Evolutionary conservation across 1,140 invertebrate genomes (phyloP), one percentile per base, ranked within the genome.

Genomic region (Palaemon carinicauda): DNA sequence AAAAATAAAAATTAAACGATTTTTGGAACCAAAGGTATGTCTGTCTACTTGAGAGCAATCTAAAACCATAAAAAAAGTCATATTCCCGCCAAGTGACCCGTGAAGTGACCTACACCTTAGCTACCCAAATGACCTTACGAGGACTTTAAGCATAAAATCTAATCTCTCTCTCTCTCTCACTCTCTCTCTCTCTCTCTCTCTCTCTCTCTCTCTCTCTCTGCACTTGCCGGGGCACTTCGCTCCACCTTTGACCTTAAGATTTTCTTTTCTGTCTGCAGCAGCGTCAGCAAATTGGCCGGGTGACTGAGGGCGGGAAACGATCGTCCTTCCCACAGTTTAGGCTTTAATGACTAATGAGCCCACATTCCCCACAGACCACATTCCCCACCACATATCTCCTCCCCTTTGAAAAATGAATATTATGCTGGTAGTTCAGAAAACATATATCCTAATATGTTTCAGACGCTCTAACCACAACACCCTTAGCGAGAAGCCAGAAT

Each of bases 161-260:
- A 31, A 24, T 80, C 78, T 80, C 53, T 33, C 78, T 60, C 78
- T 80, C 54, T 80, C 78, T 33, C 54, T 33, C 27, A 19, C 29
- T 56, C 21, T 56, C 53, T 60, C 78, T 60, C 27, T 54, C 21
- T 53, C 51, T 27, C 50, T 53, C 51, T 79, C 77, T 27, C 17
- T 19, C 27, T 19, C 56, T 19, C 17, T 1, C 17, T 19, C 56
- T 3, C n/a, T 19, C 14, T 24, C n/a, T 5, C 3, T 7, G 12
- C 41, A 7, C 41, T 41, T 41, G 12, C 41, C 7, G 7, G 41
- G 41, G 41, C 12, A 41, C 12, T 60, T 60, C 15, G 24, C 24
- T 60, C 41, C 41, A 41, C 41, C 41, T 41, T 10, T 41, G 41
- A 41, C 41, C 41, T 41, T 9, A 41, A 41, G 41, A 41, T 41